These are phyloP conservation scores for Whitmania pigra DNA, from an alignment of 1,140 invertebrate genomes.

Conservation along the genomic window DNA sequence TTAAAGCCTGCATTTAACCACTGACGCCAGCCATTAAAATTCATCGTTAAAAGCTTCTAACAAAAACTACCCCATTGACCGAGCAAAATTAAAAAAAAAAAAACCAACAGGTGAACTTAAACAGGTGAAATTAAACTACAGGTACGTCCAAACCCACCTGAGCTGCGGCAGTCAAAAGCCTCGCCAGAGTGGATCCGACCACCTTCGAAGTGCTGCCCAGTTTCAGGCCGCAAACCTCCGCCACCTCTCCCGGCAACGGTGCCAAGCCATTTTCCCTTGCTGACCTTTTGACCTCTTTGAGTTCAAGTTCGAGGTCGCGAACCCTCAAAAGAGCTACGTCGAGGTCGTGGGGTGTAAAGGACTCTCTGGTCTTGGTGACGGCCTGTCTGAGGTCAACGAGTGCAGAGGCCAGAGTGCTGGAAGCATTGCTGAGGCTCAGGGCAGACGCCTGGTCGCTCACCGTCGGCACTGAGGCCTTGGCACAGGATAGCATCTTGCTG, in stretches of 20 bases:
- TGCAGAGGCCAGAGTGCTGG: constrained; percentile 61
- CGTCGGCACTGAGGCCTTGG: constrained; percentile 69
- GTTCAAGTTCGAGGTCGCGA: constrained; percentile 59
- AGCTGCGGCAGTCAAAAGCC: constrained; percentile 67
- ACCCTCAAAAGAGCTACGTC: constrained; percentile 58
- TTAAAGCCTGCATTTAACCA: too few species aligned
- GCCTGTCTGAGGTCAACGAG: constrained; percentile 67
- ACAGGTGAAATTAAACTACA: not conserved
- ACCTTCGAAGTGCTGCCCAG: constrained; percentile 57
- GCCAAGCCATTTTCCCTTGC: constrained; percentile 56
- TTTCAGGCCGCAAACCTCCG: constrained; percentile 60
- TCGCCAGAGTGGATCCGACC: constrained; percentile 57
- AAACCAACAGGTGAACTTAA: too few species aligned
- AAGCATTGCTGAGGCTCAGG: constrained; percentile 56
- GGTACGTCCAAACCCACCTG: constrained; percentile 43
- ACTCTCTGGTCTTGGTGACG: constrained; percentile 61
- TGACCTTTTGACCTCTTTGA: constrained; percentile 64
- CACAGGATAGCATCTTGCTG: constrained; percentile 56
- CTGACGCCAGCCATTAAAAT: too few species aligned
- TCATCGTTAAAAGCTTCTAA: too few species aligned
- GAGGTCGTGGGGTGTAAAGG: constrained; percentile 68
- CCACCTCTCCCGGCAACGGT: constrained; percentile 74
- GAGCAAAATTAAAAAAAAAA: not conserved
- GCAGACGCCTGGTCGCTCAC: constrained; percentile 65
- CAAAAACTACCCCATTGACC: not conserved